Conservation (phyloP, 2,888 invertebrate genomes). For the Polyploca ridens region DNA sequence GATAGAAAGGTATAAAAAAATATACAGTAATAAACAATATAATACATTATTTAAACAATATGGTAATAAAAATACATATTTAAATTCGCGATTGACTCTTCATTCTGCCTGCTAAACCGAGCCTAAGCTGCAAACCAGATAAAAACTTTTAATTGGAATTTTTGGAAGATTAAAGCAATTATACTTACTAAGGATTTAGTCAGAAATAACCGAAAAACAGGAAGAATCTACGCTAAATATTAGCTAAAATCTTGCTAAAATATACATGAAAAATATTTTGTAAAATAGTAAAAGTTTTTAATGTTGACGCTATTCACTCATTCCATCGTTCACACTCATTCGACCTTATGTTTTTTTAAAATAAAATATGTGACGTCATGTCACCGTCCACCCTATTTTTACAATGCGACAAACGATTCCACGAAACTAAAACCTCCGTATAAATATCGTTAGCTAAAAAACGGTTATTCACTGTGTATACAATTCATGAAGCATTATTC, state of each 20-base stretch:
- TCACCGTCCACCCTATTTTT: conserved; percentile 21
- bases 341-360: conserved; percentile 29
- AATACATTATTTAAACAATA: conserved; percentile 24
- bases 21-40: conserved; percentile 21
- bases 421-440: neutral
- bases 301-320: conserved; percentile 53
- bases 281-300: conserved; percentile 29
- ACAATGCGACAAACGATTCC: neutral
- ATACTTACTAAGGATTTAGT: neutral
- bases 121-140: conserved; percentile 67
- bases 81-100: conserved; percentile 44
- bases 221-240: neutral
- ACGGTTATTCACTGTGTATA: neutral
- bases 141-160: conserved; percentile 77
- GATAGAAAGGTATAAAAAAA: neutral
- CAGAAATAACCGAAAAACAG: neutral
- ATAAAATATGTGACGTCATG: conserved; percentile 23
- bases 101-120: conserved; percentile 50
- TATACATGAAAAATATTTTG: neutral
- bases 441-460: neutral
- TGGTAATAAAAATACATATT: conserved; percentile 35
- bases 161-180: conserved; percentile 54
- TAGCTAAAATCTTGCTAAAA: neutral
- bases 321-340: conserved; percentile 20
- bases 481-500: neutral